Conservation (phyloP, 2,888 invertebrate genomes). For the Plebejus melissa region DNA sequence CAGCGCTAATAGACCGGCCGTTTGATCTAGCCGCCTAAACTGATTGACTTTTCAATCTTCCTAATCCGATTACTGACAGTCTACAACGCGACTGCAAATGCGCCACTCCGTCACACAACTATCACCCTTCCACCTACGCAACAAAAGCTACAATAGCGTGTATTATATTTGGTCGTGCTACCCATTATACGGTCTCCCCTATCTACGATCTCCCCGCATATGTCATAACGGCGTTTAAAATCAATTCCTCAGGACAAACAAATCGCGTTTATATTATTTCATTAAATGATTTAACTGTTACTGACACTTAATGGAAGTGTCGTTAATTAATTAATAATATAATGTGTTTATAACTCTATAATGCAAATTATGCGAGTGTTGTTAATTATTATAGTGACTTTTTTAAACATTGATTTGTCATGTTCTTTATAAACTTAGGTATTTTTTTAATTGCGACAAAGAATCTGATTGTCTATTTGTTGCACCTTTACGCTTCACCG, state of each 20-base stretch:
- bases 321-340: not conserved
- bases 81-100: slow-evolving; percentile 42
- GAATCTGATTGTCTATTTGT: too few species aligned
- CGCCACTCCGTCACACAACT: slow-evolving; percentile 31
- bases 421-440: too few species aligned
- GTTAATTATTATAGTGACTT: not conserved
- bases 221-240: slow-evolving; percentile 22
- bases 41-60: slow-evolving; percentile 78
- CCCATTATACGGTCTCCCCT: not conserved
- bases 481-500: too few species aligned
- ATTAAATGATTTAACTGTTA: slow-evolving; percentile 1
- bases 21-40: slow-evolving; percentile 68
- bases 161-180: not conserved
- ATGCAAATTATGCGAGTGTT: not conserved
- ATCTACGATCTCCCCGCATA: slow-evolving; percentile 2
- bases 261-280: slow-evolving; percentile 9
- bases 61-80: slow-evolving; percentile 61
- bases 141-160: slow-evolving; percentile 31
- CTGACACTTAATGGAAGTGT: not conserved
- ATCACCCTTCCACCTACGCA: slow-evolving; percentile 31
- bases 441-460: too few species aligned
- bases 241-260: slow-evolving; percentile 15
- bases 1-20: slow-evolving; percentile 53
- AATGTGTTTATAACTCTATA: not conserved
- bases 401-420: not conserved